These are phyloP conservation scores for Ivindomyrus marchei DNA, from an alignment of 2,113 vertebrate species.

Conservation along the genomic window DNA sequence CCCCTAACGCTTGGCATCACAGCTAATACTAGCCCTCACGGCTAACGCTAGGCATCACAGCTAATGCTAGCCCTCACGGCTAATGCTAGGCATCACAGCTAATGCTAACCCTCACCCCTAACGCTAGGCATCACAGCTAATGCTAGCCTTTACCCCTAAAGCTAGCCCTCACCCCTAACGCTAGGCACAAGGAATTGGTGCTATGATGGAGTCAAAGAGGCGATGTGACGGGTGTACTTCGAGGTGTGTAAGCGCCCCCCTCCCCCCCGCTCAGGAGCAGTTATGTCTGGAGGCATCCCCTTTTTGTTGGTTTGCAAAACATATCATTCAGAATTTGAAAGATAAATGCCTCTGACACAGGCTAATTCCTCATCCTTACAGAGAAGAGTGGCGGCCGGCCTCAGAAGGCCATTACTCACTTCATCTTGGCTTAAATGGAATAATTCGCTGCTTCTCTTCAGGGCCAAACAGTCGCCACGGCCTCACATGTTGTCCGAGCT, in stretches of 20 bases:
- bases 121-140: background rate
- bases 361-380: conserved; percentile 1
- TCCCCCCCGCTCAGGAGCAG: background rate
- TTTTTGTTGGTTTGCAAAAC: background rate
- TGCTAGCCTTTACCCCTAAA: too few species aligned
- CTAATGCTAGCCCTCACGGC: background rate
- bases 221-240: background rate
- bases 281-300: background rate
- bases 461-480: background rate
- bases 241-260: background rate
- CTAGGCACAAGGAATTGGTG: background rate
- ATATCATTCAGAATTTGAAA: background rate
- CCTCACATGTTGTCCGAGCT: background rate
- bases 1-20: too few species aligned
- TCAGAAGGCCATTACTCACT: background rate
- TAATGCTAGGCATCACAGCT: background rate
- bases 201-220: background rate
- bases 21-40: too few species aligned
- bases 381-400: background rate
- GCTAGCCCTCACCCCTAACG: background rate
- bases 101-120: background rate
- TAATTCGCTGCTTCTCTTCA: background rate
- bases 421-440: conserved; percentile 11
- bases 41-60: too few species aligned
- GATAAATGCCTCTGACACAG: background rate